Base-by-base conservation (phyloP, 2,113 vertebrate genomes). In the Greenwoodochromis staneri region DNA sequence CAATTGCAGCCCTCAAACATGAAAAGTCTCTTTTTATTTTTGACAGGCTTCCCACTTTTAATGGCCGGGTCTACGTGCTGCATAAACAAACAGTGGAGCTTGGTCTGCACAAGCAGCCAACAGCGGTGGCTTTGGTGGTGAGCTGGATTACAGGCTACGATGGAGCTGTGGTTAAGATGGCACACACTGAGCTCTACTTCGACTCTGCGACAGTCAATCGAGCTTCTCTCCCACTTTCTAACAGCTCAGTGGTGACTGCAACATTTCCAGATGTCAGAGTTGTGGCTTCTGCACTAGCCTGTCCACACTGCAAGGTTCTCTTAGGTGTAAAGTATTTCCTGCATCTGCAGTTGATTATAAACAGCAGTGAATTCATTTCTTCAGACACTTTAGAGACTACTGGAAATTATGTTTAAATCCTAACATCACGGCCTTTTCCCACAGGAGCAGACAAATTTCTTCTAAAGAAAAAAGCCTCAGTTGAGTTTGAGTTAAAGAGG, bases 21-120 rank as follows among this genome's bases (percentile, higher is more conserved):
- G 96, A 96, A 96, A 95, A 96, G 96, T 96, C 94, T 95, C 95
- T 93, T 95, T 96, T 96, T 95, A 95, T 96, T 95, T 95, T 95
- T 95, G 95, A 96, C 95, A 96, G 95, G 83, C 93, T 94, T 95
- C 95, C 94, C 90, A 94, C 91, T 95, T 94, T 95, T 96, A 96
- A 96, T 95, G 94, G 93, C 91, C 14, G 89, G 91, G 90, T 95
- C 94, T 92, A 88, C 63, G 89, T 88, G 94, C 95, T 92, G 95
- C 88, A 91, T 96, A 97, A 96, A 96, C 94, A 95, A 96, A 96
- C 95, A 93, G 94, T 87, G 93, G 91, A 92, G 93, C 90, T 89
- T 24, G 91, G 91, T 93, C 92, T 92, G 91, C 38, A 40, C 92
- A 91, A 93, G 89, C 93, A 87, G 94, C 95, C 94, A 94, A 84